Base-by-base conservation (phyloP, 2,888 invertebrate genomes). In the Apamea anceps region DNA sequence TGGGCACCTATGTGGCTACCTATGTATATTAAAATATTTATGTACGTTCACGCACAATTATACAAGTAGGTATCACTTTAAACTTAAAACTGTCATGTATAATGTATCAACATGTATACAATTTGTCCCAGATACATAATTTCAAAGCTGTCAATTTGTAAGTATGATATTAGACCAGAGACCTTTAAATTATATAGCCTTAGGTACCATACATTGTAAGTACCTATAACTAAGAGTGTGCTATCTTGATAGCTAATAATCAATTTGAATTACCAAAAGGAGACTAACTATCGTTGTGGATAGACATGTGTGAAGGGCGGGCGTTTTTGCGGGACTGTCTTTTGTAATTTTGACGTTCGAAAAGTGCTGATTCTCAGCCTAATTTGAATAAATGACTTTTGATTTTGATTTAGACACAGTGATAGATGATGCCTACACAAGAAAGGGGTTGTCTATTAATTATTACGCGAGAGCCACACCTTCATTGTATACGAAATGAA, bases 51-150 rank as follows among this genome's bases (percentile, higher is more conserved):
- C 21, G 21, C n/a, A 62, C 48, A 66, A 77, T 77, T 75, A 82
- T 75, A 85, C 86, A n/a, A 32, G 72, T 54, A 85, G 42, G 70
- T 82, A 73, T 62, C 57, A 67, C 37, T 86, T 68, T 42, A 71
- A 72, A 71, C 65, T 85, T 81, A 87, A 87, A 86, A 82, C 57
- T 76, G 66, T 60, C 82, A 87, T 87, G 79, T 87, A 87, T 84
- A 75, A 87, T 89, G 89, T 87, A 87, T 88, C 63, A 73, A 84
- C 75, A 73, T 60, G 62, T 79, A 81, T 77, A 72, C 75, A 84
- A 87, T 74, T 77, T 79, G 89, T 77, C 88, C 88, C 21, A 87
- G 79, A 79, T 88, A 80, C 88, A 88, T 88, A 80, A 68, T 13
- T 86, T 79, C 67, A 45, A 51, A 73, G 37, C 71, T 84, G 57